These are phyloP conservation scores for Brachionichthys hirsutus DNA, from an alignment of 2,113 vertebrate genomes.

Conservation along the genomic window DNA sequence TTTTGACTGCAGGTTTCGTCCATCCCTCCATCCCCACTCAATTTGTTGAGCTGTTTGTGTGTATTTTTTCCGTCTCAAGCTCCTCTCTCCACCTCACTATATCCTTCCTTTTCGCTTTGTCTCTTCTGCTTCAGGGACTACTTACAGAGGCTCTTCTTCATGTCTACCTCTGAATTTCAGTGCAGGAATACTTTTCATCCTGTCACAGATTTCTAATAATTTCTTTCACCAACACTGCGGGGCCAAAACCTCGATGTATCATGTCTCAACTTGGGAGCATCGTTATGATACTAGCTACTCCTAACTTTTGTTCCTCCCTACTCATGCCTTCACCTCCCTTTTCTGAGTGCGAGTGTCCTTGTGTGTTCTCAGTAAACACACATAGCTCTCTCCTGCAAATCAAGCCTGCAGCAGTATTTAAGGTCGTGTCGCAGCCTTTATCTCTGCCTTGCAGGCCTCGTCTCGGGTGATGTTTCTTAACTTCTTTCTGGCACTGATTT, in stretches of 20 bases:
- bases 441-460: too few relatives aligned
- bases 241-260: conserved; percentile 34
- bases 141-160: conserved; percentile 14
- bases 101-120: background rate
- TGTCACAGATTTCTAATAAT: conserved; percentile 41
- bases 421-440: too few relatives aligned
- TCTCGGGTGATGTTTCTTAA: too few relatives aligned
- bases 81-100: conserved; percentile 21
- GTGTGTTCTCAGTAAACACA: too few relatives aligned
- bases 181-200: conserved; percentile 33
- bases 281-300: conserved; percentile 4
- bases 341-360: too few relatives aligned
- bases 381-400: too few relatives aligned
- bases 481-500: too few relatives aligned
- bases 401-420: too few relatives aligned
- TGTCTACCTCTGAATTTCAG: conserved; percentile 24
- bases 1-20: conserved; percentile 47
- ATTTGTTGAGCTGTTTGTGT: conserved; percentile 64
- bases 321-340: too few relatives aligned
- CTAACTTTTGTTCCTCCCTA: too few relatives aligned
- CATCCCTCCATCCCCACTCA: conserved; percentile 53
- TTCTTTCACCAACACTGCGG: conserved; percentile 21
- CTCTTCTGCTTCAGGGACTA: conserved; percentile 7
- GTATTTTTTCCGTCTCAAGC: conserved; percentile 46
- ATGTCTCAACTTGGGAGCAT: conserved; percentile 24